phyloP scores from a whole-genome alignment of 2,888 invertebrate species.

The Camponotus fellah region DNA sequence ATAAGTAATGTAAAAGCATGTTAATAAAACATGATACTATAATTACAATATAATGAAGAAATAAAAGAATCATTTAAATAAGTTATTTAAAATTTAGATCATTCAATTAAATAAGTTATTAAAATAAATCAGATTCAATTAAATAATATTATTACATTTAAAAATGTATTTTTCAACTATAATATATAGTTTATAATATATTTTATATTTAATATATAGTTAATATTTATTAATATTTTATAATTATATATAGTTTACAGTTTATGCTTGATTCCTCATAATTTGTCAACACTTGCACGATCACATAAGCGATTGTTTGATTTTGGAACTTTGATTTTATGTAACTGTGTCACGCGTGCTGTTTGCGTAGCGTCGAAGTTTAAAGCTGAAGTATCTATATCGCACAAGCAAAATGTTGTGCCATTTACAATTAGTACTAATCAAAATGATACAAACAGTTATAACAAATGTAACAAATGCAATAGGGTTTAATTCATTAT shows the following conservation, averaged over 20 bases:
- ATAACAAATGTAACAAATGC: neutral
- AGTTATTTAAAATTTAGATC: neutral
- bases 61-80: neutral
- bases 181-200: neutral
- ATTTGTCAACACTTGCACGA: neutral
- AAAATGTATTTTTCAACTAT: neutral
- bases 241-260: too few species aligned
- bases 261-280: neutral
- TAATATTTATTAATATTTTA: too few species aligned
- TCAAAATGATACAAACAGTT: neutral
- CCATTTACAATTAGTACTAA: conserved; percentile 28
- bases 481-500: conserved; percentile 30
- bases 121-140: neutral
- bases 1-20: neutral
- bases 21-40: neutral
- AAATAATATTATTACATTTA: neutral
- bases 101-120: neutral
- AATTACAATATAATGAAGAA: neutral
- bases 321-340: conserved; percentile 44
- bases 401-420: neutral
- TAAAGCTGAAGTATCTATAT: conserved; percentile 18
- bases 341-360: conserved; percentile 37
- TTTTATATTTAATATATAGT: too few species aligned
- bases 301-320: conserved; percentile 35
- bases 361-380: conserved; percentile 4